A percentile compares a stretch with the other conserved stretches of the same genome.
Conservation (phyloP, 2,797 vertebrate species). For the Clarias fuscus region DNA sequence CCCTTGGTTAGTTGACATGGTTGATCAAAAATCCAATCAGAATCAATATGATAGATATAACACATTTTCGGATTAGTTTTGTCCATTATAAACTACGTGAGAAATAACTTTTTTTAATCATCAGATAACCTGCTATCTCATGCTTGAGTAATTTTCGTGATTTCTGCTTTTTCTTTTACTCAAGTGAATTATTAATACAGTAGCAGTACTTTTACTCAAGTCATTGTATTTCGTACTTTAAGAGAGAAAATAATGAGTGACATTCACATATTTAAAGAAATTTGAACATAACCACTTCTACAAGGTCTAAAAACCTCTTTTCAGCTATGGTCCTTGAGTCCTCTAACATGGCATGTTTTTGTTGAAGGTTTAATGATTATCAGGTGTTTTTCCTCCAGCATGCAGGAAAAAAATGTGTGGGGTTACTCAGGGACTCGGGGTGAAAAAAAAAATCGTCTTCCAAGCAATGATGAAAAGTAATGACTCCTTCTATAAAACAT, state of each 20-base stretch:
- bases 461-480: background rate
- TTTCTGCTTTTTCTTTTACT: background rate
- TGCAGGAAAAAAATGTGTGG: background rate
- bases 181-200: background rate
- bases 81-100: too few relatives aligned
- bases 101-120: too few relatives aligned
- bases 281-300: background rate
- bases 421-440: background rate
- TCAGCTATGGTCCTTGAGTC: background rate
- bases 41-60: background rate
- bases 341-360: background rate
- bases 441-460: background rate
- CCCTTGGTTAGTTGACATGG: background rate
- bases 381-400: conserved; percentile 18
- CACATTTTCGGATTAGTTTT: background rate
- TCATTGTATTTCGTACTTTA: background rate
- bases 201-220: background rate
- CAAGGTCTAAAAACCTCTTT: background rate
- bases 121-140: background rate
- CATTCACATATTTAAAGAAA: background rate
- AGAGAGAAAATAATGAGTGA: background rate
- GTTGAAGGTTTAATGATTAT: conserved; percentile 18
- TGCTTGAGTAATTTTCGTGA: background rate
- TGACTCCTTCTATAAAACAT: background rate
- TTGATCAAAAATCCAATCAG: background rate